Evolutionary conservation across 2,888 invertebrate genomes (phyloP).

Genomic region (Odiellus spinosus): DNA sequence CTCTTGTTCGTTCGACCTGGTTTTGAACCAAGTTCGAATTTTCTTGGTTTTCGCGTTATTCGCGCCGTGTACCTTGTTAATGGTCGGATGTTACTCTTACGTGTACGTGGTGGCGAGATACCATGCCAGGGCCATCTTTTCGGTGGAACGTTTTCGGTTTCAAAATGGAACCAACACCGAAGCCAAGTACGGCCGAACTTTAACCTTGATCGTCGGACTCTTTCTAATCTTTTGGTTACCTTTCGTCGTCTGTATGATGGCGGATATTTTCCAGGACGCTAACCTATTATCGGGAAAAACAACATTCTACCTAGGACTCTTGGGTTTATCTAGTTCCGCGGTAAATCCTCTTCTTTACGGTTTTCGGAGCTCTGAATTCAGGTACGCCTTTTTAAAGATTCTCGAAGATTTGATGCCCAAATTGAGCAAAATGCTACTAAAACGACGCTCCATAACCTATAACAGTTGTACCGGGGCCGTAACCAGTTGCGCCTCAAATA

Average conservation of each 20-base stretch:
- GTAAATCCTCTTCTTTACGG: constrained; percentile 49
- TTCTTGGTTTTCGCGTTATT: constrained; percentile 43
- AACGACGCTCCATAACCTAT: constrained; percentile 1
- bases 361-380: constrained; percentile 44
- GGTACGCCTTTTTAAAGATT: constrained; percentile 40
- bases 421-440: constrained; percentile 10
- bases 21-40: constrained; percentile 37
- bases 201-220: constrained; percentile 45
- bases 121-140: constrained; percentile 45
- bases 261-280: constrained; percentile 25
- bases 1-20: constrained; percentile 25
- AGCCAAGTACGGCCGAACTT: constrained; percentile 43
- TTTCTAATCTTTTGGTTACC: constrained; percentile 45
- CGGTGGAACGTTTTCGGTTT: constrained; percentile 39
- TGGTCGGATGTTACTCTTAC: constrained; percentile 44
- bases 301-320: constrained; percentile 40
- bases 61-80: constrained; percentile 41
- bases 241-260: constrained; percentile 36
- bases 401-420: constrained; percentile 34
- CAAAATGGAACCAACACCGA: constrained; percentile 20
- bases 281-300: constrained; percentile 33
- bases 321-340: constrained; percentile 42
- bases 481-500: constrained; percentile 28
- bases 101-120: constrained; percentile 45
- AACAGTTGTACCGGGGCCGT: constrained; percentile 18